Evolutionary conservation across 2,888 invertebrate species (phyloP).

Genomic region (Agriopis leucophaearia): DNA sequence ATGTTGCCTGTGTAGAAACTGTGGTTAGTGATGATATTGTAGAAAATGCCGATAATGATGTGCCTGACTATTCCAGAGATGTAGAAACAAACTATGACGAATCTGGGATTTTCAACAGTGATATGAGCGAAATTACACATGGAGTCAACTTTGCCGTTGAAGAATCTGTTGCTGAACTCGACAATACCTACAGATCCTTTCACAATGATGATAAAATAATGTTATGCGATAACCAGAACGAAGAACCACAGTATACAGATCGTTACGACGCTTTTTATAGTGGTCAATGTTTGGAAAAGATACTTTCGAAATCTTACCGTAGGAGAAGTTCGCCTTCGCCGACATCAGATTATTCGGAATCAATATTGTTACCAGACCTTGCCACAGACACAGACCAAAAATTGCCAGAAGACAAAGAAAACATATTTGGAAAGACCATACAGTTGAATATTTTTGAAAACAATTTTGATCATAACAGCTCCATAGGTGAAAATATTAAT

Average conservation of each 20-base stretch:
- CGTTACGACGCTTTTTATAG: slow-evolving; percentile 54
- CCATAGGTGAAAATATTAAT: slow-evolving; percentile 40
- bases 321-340: slow-evolving; percentile 45
- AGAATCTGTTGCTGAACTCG: slow-evolving; percentile 66
- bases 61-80: slow-evolving; percentile 61
- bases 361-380: slow-evolving; percentile 43
- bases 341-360: slow-evolving; percentile 44
- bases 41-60: slow-evolving; percentile 70
- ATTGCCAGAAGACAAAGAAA: slow-evolving; percentile 59
- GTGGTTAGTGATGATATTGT: slow-evolving; percentile 77
- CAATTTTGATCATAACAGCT: slow-evolving; percentile 40
- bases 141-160: slow-evolving; percentile 70
- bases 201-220: slow-evolving; percentile 72
- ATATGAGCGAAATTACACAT: slow-evolving; percentile 60
- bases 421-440: slow-evolving; percentile 46
- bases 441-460: slow-evolving; percentile 43
- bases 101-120: slow-evolving; percentile 49
- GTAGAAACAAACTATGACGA: slow-evolving; percentile 51
- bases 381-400: slow-evolving; percentile 33
- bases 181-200: slow-evolving; percentile 74
- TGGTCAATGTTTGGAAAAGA: slow-evolving; percentile 61
- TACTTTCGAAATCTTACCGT: slow-evolving; percentile 61
- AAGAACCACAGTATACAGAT: slow-evolving; percentile 37
- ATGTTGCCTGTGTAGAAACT: slow-evolving; percentile 80
- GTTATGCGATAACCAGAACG: slow-evolving; percentile 40